Evolutionary conservation across 1,140 invertebrate genomes (phyloP), one percentile per base, ranked within the genome.

Genomic region (Anastrepha obliqua): DNA sequence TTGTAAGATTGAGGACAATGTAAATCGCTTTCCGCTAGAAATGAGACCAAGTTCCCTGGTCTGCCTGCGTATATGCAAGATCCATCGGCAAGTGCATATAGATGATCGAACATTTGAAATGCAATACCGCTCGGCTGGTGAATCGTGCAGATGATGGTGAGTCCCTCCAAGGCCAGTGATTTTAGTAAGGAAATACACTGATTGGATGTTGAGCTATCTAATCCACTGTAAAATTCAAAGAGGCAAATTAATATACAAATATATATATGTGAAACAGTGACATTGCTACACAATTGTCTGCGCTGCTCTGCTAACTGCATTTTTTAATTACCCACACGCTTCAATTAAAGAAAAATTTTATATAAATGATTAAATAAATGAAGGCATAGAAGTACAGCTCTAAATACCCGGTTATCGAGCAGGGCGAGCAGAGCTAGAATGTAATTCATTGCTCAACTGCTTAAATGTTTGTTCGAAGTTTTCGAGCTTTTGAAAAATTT

Each of bases 101-200:
- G 91, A 93, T 97, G 96, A 93, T 99, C 98, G 93, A 99, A 98
- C 95, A 98, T 97, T 90, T 97, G 96, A 90, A 99, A 97, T 1
- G 98, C 94, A 59, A 96, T 94, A 2, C 97, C 97, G 88, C 97
- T 98, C 0, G 98, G 98, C 91, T 99, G 98, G 94, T 99, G 98
- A 90, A 99, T 98, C 6, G 97, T 98, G 90, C 98, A 98, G 78
- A 99, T 96, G 55, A 99, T 96, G 0, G 98, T 99, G 60, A 98
- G 95, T 2, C 97, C 98, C 90, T 98, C 97, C 9, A 95, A 93
- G 0, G 98, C 98, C 74, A 99, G 93, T 87, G 96, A 95, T 93
- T 98, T 96, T 39, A 98, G 93, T 44, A 98, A 92, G 64, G 95
- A 95, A 87, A 99, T 96, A 91, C 98, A 97, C 91, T 98, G 97